phyloP scores from a whole-genome alignment of 2,797 vertebrate species.

The Pseudochirops corinnae region DNA sequence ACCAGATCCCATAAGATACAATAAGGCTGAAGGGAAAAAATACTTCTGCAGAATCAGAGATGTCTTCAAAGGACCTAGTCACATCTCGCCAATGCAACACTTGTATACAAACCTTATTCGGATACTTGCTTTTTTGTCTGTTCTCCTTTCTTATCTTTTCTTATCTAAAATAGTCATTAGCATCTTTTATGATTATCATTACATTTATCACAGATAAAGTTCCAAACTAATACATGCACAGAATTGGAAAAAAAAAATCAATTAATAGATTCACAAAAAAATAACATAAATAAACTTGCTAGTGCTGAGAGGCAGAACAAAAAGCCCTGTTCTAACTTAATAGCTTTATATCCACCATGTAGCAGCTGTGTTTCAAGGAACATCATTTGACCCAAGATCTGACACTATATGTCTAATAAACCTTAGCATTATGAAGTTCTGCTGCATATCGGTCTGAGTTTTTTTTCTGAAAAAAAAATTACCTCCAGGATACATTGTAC shows the following conservation, averaged over 20 bases:
- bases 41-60: slow-evolving; percentile 1
- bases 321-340: not conserved
- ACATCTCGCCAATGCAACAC: not conserved
- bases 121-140: not conserved
- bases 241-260: not conserved
- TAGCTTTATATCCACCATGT: slow-evolving; percentile 1
- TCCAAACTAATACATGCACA: not conserved
- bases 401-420: not conserved
- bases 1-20: not conserved
- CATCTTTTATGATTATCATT: not conserved
- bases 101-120: not conserved
- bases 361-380: not conserved
- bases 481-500: not conserved
- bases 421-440: not conserved
- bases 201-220: not conserved
- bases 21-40: slow-evolving; percentile 15
- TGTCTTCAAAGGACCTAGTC: not conserved
- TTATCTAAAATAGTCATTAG: not conserved
- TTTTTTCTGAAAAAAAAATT: not conserved
- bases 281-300: not conserved
- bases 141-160: not conserved
- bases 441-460: not conserved
- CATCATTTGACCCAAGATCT: not conserved
- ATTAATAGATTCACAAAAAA: not conserved
- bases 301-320: not conserved